These are phyloP conservation scores for Heliothis peltigera DNA, from an alignment of 2,888 invertebrate genomes.

Conservation along the genomic window DNA sequence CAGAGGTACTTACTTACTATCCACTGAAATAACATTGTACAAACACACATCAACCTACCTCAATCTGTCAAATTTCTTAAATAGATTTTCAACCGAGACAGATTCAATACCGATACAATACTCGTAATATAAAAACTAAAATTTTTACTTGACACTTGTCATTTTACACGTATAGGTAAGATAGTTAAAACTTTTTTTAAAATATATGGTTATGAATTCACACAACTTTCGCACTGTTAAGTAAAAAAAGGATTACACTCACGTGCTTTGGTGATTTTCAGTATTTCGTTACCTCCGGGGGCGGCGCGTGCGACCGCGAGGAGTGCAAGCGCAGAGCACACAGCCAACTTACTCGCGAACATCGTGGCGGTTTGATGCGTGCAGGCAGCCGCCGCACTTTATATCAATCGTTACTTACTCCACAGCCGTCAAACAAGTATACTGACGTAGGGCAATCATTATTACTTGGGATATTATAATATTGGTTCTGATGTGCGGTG, in stretches of 20 bases:
- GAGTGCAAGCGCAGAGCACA: constrained; percentile 66
- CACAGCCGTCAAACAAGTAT: constrained; percentile 13
- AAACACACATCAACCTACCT: too few species aligned
- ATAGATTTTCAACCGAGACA: too few species aligned
- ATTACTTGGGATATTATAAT: constrained; percentile 16
- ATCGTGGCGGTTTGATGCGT: constrained; percentile 62
- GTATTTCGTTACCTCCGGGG: constrained; percentile 60
- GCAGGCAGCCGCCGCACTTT: constrained; percentile 60
- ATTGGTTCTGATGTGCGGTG: constrained; percentile 3
- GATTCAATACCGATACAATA: too few species aligned
- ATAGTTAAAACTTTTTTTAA: too few species aligned
- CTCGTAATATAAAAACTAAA: too few species aligned
- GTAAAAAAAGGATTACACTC: constrained; percentile 37
- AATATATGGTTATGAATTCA: too few species aligned
- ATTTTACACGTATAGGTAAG: too few species aligned
- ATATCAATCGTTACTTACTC: constrained; percentile 62
- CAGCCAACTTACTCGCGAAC: constrained; percentile 65
- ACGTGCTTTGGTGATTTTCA: constrained; percentile 49
- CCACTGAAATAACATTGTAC: too few species aligned
- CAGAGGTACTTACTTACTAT: too few species aligned
- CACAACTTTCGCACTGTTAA: too few species aligned
- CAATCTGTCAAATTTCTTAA: too few species aligned
- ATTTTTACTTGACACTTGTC: too few species aligned
- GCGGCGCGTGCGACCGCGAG: constrained; percentile 60
- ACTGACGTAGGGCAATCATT: constrained; percentile 15